phyloP scores from a whole-genome alignment of 2,888 invertebrate genomes.

The Listrodromus nycthemerus region DNA sequence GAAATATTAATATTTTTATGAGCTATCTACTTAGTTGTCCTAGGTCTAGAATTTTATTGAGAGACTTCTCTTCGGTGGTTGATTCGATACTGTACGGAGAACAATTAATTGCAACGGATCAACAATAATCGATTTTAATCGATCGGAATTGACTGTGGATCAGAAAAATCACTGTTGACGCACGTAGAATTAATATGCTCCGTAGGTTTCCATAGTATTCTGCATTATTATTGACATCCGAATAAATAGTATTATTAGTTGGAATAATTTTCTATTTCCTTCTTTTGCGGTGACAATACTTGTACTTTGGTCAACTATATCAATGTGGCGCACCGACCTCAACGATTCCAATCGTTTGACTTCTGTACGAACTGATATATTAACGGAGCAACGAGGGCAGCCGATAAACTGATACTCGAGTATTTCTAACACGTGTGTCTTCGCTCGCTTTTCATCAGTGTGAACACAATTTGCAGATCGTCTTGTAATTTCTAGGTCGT shows the following conservation, averaged over 20 bases:
- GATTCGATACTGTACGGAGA: background rate
- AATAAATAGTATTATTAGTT: conserved; percentile 6
- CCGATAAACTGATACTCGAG: conserved; percentile 45
- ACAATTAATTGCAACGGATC: conserved; percentile 34
- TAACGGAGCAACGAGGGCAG: conserved; percentile 41
- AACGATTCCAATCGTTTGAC: conserved; percentile 57
- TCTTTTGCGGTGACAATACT: background rate
- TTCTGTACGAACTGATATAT: conserved; percentile 33
- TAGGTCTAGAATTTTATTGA: too few relatives aligned
- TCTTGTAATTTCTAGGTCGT: conserved; percentile 28
- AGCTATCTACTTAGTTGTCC: too few relatives aligned
- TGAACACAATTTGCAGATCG: conserved; percentile 2
- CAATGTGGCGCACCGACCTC: conserved; percentile 42
- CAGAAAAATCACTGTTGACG: background rate
- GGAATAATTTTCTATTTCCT: conserved; percentile 1
- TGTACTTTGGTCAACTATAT: conserved; percentile 41
- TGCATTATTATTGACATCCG: background rate
- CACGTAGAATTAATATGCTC: background rate
- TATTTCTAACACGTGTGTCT: conserved; percentile 16
- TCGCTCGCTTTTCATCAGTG: conserved; percentile 16
- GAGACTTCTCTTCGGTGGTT: background rate
- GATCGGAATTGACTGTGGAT: conserved; percentile 41
- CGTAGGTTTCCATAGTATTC: conserved; percentile 19
- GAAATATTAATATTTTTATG: too few relatives aligned
- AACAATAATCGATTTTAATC: conserved; percentile 39